These are phyloP conservation scores for Caenorhabditis sp. DNA, from an alignment of 2,888 invertebrate genomes.

Conservation along the genomic window DNA sequence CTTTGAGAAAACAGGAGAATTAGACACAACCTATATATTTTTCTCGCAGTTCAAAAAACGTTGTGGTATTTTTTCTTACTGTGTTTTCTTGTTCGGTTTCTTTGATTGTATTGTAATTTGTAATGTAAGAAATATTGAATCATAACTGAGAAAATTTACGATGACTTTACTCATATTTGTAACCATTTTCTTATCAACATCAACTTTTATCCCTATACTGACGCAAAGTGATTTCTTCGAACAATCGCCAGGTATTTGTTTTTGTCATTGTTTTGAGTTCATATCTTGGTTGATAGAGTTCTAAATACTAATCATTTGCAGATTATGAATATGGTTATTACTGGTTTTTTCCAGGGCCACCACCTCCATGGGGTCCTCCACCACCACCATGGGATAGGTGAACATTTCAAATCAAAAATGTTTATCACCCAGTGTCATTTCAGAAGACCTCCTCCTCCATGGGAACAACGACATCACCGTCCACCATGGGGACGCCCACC, in stretches of 20 bases:
- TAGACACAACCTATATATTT: constrained; percentile 14
- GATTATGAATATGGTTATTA: background rate
- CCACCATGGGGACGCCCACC: constrained; percentile 35
- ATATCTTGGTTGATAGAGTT: background rate
- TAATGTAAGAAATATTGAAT: constrained; percentile 4
- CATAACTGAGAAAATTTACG: constrained; percentile 10
- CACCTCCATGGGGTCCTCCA: constrained; percentile 30
- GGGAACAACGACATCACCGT: background rate
- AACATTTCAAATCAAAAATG: too few species aligned
- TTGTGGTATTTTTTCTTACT: constrained; percentile 10
- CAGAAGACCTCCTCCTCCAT: constrained; percentile 2
- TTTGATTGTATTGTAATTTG: constrained; percentile 2
- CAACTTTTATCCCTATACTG: constrained; percentile 15
- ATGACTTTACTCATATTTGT: constrained; percentile 18
- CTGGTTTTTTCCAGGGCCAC: constrained; percentile 33
- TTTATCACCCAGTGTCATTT: too few species aligned
- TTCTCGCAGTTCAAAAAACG: constrained; percentile 15
- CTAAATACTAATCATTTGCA: background rate
- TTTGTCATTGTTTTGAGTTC: background rate
- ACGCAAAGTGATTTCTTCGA: constrained; percentile 42
- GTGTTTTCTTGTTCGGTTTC: background rate
- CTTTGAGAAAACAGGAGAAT: constrained; percentile 12
- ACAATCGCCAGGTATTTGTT: constrained; percentile 31
- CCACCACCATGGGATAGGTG: constrained; percentile 33
- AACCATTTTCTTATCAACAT: constrained; percentile 31